Evolutionary conservation across 2,113 vertebrate genomes (phyloP).

Genomic region (Pterocles burchelli): DNA sequence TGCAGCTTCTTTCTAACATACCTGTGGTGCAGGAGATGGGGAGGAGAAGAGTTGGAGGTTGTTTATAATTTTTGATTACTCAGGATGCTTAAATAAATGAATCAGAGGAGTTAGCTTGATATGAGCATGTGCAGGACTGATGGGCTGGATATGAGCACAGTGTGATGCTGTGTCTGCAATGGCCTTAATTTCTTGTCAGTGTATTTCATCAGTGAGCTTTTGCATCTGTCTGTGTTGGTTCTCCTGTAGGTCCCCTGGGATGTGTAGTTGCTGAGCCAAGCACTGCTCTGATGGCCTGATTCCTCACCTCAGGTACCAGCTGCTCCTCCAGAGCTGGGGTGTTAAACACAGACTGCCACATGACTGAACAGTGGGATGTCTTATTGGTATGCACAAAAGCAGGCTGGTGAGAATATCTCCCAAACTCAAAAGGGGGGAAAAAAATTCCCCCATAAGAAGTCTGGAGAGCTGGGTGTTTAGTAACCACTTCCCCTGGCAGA

Average conservation of each 20-base stretch:
- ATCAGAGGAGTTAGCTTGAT: background rate
- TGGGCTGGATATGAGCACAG: rapidly evolving
- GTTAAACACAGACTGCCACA: background rate
- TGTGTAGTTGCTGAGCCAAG: background rate
- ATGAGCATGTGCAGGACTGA: rapidly evolving
- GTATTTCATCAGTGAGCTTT: background rate
- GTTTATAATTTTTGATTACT: background rate
- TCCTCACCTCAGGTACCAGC: background rate
- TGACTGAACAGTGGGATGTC: background rate
- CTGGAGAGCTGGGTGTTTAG: background rate
- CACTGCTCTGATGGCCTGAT: background rate
- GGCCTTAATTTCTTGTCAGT: background rate
- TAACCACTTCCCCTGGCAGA: background rate
- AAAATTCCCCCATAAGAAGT: background rate
- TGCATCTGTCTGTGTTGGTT: background rate
- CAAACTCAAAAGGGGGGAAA: background rate
- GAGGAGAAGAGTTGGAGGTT: background rate
- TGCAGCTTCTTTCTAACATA: background rate
- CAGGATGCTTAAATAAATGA: background rate
- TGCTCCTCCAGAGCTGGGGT: background rate
- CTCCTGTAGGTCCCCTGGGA: background rate
- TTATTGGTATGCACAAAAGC: background rate
- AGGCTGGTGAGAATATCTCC: background rate
- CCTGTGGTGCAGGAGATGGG: background rate
- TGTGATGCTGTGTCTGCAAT: too few species aligned